A percentile compares a stretch with the other conserved stretches of the same genome.
Conservation (phyloP, 2,797 vertebrate species). For the Pempheris klunzingeri region DNA sequence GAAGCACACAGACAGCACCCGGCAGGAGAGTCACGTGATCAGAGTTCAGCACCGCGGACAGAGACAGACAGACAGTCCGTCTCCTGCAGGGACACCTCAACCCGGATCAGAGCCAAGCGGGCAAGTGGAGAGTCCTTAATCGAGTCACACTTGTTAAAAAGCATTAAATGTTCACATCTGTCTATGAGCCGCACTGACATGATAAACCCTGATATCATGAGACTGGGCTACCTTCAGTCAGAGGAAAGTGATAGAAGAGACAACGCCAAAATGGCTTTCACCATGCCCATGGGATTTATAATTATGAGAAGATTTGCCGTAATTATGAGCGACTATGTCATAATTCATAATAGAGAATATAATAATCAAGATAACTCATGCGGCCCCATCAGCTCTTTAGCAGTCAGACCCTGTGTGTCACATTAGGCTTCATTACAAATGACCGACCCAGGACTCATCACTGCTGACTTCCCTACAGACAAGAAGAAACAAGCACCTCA, state of each 20-base stretch:
- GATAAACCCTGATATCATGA: background rate
- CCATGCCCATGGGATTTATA: no score
- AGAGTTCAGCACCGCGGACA: slow-evolving; percentile 84
- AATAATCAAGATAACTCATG: no score
- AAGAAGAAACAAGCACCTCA: no score
- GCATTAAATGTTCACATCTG: background rate
- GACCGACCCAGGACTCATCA: no score
- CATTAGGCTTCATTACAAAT: no score
- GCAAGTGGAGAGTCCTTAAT: no score
- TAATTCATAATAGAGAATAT: no score
- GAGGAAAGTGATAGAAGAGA: background rate
- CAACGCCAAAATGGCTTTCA: background rate
- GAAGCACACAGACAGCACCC: slow-evolving; percentile 18
- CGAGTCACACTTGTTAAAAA: background rate
- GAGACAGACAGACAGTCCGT: slow-evolving; percentile 56
- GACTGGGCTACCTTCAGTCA: background rate
- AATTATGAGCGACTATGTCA: background rate
- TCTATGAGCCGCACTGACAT: background rate
- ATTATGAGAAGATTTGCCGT: no score
- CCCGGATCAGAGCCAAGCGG: no score
- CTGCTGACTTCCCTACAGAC: no score
- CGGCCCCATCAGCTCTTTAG: no score
- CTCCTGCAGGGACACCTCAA: background rate
- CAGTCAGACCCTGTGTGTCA: no score
- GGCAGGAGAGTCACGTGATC: slow-evolving; percentile 64